Evolutionary conservation across 2,888 invertebrate genomes (phyloP).

Genomic region (Scaptomyza cyrtandrae): DNA sequence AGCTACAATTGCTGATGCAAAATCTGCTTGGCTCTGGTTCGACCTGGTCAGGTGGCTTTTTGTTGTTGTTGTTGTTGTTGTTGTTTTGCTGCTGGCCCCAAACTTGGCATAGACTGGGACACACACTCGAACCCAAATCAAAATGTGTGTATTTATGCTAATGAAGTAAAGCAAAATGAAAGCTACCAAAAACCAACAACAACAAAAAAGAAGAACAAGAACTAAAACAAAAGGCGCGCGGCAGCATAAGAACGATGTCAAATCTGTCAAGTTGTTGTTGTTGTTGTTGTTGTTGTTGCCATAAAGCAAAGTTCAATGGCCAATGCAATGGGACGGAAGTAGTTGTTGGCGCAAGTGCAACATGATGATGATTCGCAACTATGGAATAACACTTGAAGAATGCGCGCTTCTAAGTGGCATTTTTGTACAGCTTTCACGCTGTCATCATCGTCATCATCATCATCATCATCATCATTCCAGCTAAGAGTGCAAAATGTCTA

Average conservation of each 20-base stretch:
- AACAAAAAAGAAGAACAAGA: no score
- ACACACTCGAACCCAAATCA: slow-evolving; percentile 13
- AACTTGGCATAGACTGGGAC: slow-evolving; percentile 31
- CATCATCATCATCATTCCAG: slow-evolving; percentile 4
- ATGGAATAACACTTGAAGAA: slow-evolving; percentile 20
- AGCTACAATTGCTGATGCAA: slow-evolving; percentile 26
- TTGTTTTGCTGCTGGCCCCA: slow-evolving; percentile 56
- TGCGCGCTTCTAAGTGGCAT: slow-evolving; percentile 14
- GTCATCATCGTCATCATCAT: slow-evolving; percentile 36
- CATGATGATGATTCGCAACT: slow-evolving; percentile 20
- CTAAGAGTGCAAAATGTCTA: no score
- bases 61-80: slow-evolving; percentile 9
- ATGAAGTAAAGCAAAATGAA: slow-evolving; percentile 50
- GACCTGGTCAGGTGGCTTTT: slow-evolving; percentile 62
- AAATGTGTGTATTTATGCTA: slow-evolving; percentile 50
- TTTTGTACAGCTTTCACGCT: slow-evolving; percentile 32
- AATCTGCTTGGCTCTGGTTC: slow-evolving; percentile 23
- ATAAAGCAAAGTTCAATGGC: slow-evolving; percentile 28
- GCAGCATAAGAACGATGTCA: slow-evolving; percentile 10
- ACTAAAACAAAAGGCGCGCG: slow-evolving; percentile 5
- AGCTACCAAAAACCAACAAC: slow-evolving; percentile 39
- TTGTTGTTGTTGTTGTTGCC: slow-evolving; percentile 1
- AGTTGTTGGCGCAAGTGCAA: slow-evolving; percentile 29
- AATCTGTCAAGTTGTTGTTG: slow-evolving; percentile 2
- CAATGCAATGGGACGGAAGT: slow-evolving; percentile 14